These are phyloP conservation scores for Ceriagrion tenellum DNA, from an alignment of 2,888 invertebrate species.

Conservation along the genomic window DNA sequence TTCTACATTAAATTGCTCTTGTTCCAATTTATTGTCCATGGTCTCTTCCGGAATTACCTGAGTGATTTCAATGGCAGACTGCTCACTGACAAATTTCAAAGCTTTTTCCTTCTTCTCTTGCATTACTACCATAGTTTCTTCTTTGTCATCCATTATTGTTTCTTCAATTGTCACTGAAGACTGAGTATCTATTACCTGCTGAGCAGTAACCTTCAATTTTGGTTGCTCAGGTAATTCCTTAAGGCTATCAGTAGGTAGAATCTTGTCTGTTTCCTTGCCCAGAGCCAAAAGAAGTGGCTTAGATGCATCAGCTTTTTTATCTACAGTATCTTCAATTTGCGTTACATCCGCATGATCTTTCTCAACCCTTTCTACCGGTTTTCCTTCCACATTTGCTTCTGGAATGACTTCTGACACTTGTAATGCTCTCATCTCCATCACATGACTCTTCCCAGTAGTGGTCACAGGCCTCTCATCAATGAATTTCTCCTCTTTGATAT, in stretches of 20 bases:
- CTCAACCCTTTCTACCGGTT: neutral
- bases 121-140: slow-evolving; percentile 76
- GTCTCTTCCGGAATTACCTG: slow-evolving; percentile 72
- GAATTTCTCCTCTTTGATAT: slow-evolving; percentile 30
- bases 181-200: slow-evolving; percentile 21
- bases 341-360: slow-evolving; percentile 45
- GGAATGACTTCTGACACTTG: slow-evolving; percentile 36
- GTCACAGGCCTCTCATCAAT: neutral
- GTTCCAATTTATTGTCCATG: slow-evolving; percentile 72
- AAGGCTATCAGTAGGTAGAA: neutral
- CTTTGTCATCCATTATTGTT: slow-evolving; percentile 51
- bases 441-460: neutral
- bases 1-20: slow-evolving; percentile 71
- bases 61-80: slow-evolving; percentile 72
- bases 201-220: slow-evolving; percentile 8
- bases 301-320: neutral
- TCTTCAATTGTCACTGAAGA: slow-evolving; percentile 29
- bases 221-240: neutral
- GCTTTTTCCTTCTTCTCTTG: slow-evolving; percentile 71
- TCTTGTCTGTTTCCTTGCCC: slow-evolving; percentile 19
- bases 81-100: slow-evolving; percentile 71
- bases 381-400: slow-evolving; percentile 13
- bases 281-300: slow-evolving; percentile 19
- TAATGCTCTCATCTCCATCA: slow-evolving; percentile 26
- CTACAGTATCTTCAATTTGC: neutral